Evolutionary conservation across 2,888 invertebrate species (phyloP), one percentile per base, ranked within the genome.

Genomic region (Drosophila falleni): DNA sequence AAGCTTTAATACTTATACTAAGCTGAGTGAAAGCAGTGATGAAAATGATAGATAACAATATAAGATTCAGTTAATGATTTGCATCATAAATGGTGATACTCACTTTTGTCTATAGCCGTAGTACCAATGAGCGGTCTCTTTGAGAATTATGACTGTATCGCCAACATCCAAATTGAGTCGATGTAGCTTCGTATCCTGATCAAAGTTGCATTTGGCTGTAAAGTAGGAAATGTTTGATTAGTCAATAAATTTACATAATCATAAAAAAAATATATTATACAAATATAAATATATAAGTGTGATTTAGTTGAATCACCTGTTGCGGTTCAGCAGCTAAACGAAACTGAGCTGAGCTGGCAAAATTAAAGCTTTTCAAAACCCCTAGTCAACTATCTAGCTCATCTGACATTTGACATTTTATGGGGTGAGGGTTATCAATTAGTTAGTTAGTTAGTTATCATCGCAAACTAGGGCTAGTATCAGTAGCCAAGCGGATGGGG

Each of bases 91-190:
- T 33, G 3, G 4, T 33, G 19, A 33, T 50, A 91, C 92, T 91
- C 69, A 93, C 93, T 90, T 91, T 81, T 92, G 92, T 69, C 90
- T 92, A 74, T 91, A 93, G 67, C 93, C 93, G 89, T 92, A 93
- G 86, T 91, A 93, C 93, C 93, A 93, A 70, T 93, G 89, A 44
- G 91, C 89, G 51, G 91, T 92, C 78, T 92, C 92, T 73, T 92
- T 92, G 39, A 92, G 85, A 74, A 93, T 92, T 51, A 93, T 89
- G 63, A 93, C 90, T 31, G 91, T 78, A 83, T 93, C 93, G 41
- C 93, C 93, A 71, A 93, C 93, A 88, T 93, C 93, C 72, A 93
- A 71, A 54, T 81, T 90, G 35, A 93, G 74, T 53, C 93, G 91
- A 87, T 93, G 92, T 35, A 92, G 91, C 80, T 93, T 92, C 59